Evolutionary conservation across 2,113 vertebrate species (phyloP), one percentile per base, ranked within the genome.

Genomic region (Rhinichthys klamathensis): DNA sequence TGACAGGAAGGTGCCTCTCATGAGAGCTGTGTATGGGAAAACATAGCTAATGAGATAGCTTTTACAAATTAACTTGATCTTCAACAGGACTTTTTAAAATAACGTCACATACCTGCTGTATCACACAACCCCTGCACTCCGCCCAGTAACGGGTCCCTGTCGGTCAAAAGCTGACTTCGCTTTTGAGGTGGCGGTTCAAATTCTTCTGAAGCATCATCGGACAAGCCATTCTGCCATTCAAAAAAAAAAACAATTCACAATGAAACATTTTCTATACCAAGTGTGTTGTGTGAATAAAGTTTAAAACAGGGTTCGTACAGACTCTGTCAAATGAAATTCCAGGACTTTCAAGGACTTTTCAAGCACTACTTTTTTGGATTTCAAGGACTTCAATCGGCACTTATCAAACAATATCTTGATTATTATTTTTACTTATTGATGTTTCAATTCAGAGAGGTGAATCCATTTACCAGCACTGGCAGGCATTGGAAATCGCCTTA

Each of bases 131-230:
- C 90, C 63, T 89, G 90, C 0, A 87, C 25, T 65, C 89, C 93
- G 23, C 93, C 93, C 10, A 95, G 87, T 0, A 95, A 38, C 0
- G 95, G 94, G 84, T 95, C 94, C 87, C 90, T 90, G 88, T 94
- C 93, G 5, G 94, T 95, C 83, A 95, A 92, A 38, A 95, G 91
- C n/a, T 89, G 91, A 60, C 88, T 92, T 61, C 63, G 79, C 9
- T 85, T 87, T 38, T 65, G 72, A 35, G 76, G 67, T 6, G n/a
- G 35, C 5, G 65, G 61, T 44, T 72, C 76, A 46, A 88, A 38
- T n/a, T 87, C 82, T 3, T 93, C 92, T 8, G 89, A 74, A 58
- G 80, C 85, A 75, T 91, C 88, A 41, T 92, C 91, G 3, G 92
- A 89, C 87, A 95, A 83, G 74, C 83, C 89, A 44, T 44, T 88